Evolutionary conservation across 1,140 invertebrate species (phyloP), one percentile per base, ranked within the genome.

Genomic region (Pectinophora gossypiella): DNA sequence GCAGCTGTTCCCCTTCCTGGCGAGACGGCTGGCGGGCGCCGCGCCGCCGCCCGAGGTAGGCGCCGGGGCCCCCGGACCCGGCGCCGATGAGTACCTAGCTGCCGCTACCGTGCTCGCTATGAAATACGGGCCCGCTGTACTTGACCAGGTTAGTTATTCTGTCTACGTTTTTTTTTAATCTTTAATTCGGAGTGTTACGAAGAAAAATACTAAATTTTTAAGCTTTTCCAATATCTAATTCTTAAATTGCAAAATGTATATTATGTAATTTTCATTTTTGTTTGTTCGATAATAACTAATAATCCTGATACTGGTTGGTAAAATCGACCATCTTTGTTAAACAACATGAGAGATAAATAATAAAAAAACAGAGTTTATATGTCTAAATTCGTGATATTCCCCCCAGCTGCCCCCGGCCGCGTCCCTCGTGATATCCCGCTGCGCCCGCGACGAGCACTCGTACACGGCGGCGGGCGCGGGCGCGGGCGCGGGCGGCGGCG

Each of bases 1-100:
- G 6, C 90, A 93, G 76, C 89, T 95, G 51, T 95, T 95, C 79
- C 94, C 95, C 20, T 95, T 92, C 81, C 85, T 96, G 35, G 92
- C 93, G 27, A 91, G 91, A 51, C 90, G 92, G 46, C 87, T 94
- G 18, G 91, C 91, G 10, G 91, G 90, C 23, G 83, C 74, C 56
- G 54, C 70, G 13, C 54, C 64, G 4, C 51, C 69, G 56, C 53
- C 51, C 68, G 15, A 54, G 61, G n/a, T n/a, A n/a, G n/a, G n/a
- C n/a, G n/a, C n/a, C n/a, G n/a, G n/a, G n/a, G n/a, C n/a, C 3
- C 51, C 70, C 55, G 87, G 88, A 50, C 75, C 85, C 9, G 89
- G 90, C 51, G 83, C 89, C n/a, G 93, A 94, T 42, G 94, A 95
- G 83, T 94, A 94, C 48, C 89, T 90, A 0, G 94, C 94, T 9